A percentile compares a stretch with the other conserved stretches of the same genome.
Evolutionary conservation across 2,113 vertebrate genomes (phyloP).

Genomic region (Phainopepla nitens): DNA sequence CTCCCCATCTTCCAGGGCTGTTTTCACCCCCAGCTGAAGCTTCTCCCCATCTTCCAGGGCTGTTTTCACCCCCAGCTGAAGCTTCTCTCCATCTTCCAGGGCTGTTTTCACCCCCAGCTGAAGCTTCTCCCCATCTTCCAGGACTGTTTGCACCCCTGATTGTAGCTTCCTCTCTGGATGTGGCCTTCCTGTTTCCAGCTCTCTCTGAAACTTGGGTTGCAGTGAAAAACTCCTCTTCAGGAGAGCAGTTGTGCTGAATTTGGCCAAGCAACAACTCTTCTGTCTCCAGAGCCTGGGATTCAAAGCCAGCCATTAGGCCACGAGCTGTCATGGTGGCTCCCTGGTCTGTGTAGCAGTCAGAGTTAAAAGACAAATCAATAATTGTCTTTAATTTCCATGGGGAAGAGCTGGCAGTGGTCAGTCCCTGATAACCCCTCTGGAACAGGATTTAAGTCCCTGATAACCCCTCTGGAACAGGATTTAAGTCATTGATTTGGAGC

Average conservation of each 20-base stretch:
- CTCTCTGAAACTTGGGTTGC: not conserved
- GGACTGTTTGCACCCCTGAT: not conserved
- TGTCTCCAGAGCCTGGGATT: not conserved
- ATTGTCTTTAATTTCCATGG: not conserved
- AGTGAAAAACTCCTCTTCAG: not conserved
- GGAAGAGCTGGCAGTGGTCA: not conserved
- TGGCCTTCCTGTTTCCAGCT: not conserved
- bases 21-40: too few species aligned
- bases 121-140: not conserved
- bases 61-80: too few species aligned
- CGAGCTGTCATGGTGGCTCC: not conserved
- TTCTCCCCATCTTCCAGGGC: not conserved
- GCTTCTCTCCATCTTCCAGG: not conserved
- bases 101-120: not conserved
- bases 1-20: not conserved
- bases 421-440: not conserved
- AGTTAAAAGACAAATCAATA: not conserved
- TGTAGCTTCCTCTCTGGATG: not conserved
- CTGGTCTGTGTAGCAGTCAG: not conserved
- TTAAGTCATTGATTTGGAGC: not conserved
- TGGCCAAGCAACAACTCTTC: not conserved
- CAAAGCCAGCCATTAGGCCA: not conserved
- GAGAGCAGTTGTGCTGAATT: not conserved
- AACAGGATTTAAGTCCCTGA: rapidly evolving
- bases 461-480: not conserved